Evolutionary conservation across 2,797 vertebrate species (phyloP).

Genomic region (Glossophaga mutica): DNA sequence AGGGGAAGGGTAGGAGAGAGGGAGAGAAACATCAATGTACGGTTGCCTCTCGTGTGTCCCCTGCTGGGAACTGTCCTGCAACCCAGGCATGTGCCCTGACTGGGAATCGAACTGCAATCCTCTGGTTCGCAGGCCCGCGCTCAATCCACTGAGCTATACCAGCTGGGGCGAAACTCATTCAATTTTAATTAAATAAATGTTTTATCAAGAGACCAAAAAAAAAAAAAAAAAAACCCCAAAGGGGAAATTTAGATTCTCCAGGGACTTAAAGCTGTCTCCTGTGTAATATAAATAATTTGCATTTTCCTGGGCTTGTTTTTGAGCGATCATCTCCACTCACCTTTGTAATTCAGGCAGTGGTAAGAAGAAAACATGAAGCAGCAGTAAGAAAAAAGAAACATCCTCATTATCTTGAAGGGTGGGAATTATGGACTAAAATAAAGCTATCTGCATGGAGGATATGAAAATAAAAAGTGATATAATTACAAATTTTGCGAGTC

Average conservation of each 20-base stretch:
- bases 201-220: not conserved
- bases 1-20: too few relatives aligned
- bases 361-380: constrained; percentile 23
- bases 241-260: not conserved
- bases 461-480: constrained; percentile 60
- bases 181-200: not conserved
- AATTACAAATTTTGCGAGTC: constrained; percentile 68
- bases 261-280: not conserved
- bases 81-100: too few relatives aligned
- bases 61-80: too few relatives aligned
- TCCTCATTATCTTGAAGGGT: constrained; percentile 51
- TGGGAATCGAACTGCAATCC: too few relatives aligned
- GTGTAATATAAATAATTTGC: not conserved
- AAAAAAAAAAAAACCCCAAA: not conserved
- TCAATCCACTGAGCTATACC: too few relatives aligned
- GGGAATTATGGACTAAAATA: constrained; percentile 65
- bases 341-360: constrained; percentile 34
- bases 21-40: too few relatives aligned
- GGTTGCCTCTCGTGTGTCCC: too few relatives aligned
- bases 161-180: not conserved
- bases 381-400: constrained; percentile 42
- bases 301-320: not conserved
- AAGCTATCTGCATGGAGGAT: constrained; percentile 55
- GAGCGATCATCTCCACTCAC: not conserved
- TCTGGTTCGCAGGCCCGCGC: too few relatives aligned